Evolutionary conservation across 2,113 vertebrate genomes (phyloP), one percentile per base, ranked within the genome.

Genomic region (Elgaria multicarinata): DNA sequence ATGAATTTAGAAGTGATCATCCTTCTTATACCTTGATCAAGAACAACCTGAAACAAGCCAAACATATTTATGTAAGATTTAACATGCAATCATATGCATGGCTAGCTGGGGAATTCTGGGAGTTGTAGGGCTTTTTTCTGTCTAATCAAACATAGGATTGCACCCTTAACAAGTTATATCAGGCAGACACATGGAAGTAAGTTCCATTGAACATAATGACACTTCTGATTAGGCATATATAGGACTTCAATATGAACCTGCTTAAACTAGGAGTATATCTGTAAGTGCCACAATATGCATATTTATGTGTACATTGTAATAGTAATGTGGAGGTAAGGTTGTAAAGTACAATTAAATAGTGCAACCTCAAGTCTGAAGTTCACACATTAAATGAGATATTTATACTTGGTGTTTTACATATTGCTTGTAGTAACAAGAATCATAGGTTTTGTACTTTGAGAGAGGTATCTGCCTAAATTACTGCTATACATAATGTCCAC

Each of bases 391-490:
- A 85, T 3, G n/a, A 92, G 82, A 89, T 8, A 20, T 90, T 77
- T 92, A 90, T 5, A 81, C 77, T 83, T 31, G 55, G 62, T 36
- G 74, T 79, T 76, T 22, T 77, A 78, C 87, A 93, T 31, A 55
- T 91, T 92, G 72, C 90, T 93, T 87, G 91, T 92, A 93, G 92
- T 91, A 94, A 88, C 91, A 44, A 46, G 36, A 14, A 26, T 93
- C 85, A 86, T 91, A 92, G 91, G 82, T 88, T 93, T 92, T 88
- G 81, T 22, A 9, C 42, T 88, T 75, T 94, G 69, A 88, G n/a
- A 28, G 18, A 72, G 91, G 55, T n/a, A 42, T 50, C 46, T 50
- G 31, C 9, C 0, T 28, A 46, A 90, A 88, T 88, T 85, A 86
- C 58, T 85, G 77, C 31, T 83, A 87, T 69, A 79, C 7, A 55